Evolutionary conservation across 1,140 invertebrate species (phyloP).

Genomic region (Drosophila baimaii): DNA sequence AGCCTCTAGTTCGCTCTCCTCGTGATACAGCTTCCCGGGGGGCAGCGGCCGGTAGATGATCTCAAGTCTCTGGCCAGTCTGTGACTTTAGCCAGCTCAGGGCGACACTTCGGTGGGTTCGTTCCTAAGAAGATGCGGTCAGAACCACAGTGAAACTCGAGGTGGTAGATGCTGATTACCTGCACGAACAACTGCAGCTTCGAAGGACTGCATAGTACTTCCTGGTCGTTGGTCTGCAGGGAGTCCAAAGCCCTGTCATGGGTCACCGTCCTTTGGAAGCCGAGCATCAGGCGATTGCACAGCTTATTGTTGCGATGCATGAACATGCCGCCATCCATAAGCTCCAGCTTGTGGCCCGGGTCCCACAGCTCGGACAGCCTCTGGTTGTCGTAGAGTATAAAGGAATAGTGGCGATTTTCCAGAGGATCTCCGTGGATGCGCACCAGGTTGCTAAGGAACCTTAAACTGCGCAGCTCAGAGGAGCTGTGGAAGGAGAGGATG

Average conservation of each 20-base stretch:
- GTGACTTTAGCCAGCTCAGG: slow-evolving; percentile 60
- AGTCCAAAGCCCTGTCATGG: slow-evolving; percentile 66
- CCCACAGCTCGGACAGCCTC: slow-evolving; percentile 62
- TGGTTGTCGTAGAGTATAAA: slow-evolving; percentile 74
- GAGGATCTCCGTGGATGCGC: slow-evolving; percentile 53
- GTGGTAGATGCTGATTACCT: neutral
- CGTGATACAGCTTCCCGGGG: slow-evolving; percentile 12
- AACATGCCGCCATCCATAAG: slow-evolving; percentile 67
- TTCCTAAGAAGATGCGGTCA: slow-evolving; percentile 20
- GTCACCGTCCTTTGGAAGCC: slow-evolving; percentile 45
- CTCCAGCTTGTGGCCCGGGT: slow-evolving; percentile 42
- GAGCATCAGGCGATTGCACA: slow-evolving; percentile 67
- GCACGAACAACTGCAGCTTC: slow-evolving; percentile 53
- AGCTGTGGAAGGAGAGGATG: slow-evolving; percentile 26
- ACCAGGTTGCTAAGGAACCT: slow-evolving; percentile 59
- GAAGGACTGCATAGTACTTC: slow-evolving; percentile 74
- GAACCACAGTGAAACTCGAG: neutral
- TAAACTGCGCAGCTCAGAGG: slow-evolving; percentile 59
- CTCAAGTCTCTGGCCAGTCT: slow-evolving; percentile 65
- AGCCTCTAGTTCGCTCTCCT: slow-evolving; percentile 67
- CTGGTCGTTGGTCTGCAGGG: slow-evolving; percentile 72
- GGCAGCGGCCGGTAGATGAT: slow-evolving; percentile 56
- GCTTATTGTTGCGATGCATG: slow-evolving; percentile 72
- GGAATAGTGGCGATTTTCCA: slow-evolving; percentile 60
- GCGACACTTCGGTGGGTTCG: slow-evolving; percentile 51